A percentile compares a stretch with the other conserved stretches of the same genome.
These are phyloP conservation scores for Emydoidea blandingii DNA, from an alignment of 2,797 vertebrate genomes.

Conservation along the genomic window DNA sequence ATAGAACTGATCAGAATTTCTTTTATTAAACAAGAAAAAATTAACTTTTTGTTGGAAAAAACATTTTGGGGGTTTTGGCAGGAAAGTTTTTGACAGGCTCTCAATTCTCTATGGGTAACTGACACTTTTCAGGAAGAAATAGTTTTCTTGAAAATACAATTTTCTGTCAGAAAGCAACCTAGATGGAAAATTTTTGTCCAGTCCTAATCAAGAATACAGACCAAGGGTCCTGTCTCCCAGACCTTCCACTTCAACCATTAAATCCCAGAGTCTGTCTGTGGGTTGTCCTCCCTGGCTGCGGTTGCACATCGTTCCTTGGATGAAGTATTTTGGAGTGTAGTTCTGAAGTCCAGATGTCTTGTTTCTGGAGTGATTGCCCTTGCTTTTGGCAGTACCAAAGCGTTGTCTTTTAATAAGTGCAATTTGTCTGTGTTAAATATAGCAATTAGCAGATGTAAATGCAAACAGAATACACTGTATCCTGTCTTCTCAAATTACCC, in stretches of 20 bases:
- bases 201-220: not conserved
- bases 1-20: not conserved
- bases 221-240: not conserved
- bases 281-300: not conserved
- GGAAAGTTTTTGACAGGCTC: not conserved
- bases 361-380: not conserved
- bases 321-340: not conserved
- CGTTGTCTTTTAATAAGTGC: not conserved
- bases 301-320: not conserved
- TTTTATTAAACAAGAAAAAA: not conserved
- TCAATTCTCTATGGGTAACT: not conserved
- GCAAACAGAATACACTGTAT: constrained; percentile 6
- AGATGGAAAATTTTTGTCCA: not conserved
- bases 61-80: not conserved
- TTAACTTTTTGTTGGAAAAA: not conserved
- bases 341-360: not conserved
- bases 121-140: not conserved
- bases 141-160: not conserved
- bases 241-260: not conserved
- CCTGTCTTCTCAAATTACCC: not conserved
- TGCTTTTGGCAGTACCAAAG: not conserved
- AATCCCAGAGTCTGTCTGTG: not conserved
- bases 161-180: not conserved
- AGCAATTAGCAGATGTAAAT: not conserved
- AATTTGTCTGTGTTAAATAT: not conserved